These are phyloP conservation scores for Drosophila ambigua DNA, from an alignment of 1,140 invertebrate genomes.

Conservation along the genomic window DNA sequence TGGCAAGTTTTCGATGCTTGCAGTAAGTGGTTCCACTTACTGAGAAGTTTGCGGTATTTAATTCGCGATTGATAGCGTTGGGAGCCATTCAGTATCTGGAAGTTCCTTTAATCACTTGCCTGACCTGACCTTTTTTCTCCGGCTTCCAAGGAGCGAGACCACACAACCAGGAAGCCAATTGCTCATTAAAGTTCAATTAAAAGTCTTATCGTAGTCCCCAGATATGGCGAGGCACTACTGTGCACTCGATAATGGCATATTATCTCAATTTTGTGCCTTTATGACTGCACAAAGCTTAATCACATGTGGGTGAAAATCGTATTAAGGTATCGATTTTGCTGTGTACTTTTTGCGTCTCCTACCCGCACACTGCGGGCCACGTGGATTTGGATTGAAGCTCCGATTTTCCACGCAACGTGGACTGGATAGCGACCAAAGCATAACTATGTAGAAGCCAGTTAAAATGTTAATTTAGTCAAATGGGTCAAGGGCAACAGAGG, in stretches of 20 bases:
- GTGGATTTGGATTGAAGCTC: no score
- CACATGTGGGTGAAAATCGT: slow-evolving; percentile 56
- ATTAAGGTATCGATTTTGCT: slow-evolving; percentile 70
- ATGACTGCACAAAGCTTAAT: slow-evolving; percentile 75
- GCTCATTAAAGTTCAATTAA: slow-evolving; percentile 73
- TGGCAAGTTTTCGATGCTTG: slow-evolving; percentile 22
- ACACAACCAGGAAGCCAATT: slow-evolving; percentile 54
- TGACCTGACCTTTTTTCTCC: not conserved
- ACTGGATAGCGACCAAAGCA: no score
- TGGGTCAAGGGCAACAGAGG: no score
- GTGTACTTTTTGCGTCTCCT: slow-evolving; percentile 12
- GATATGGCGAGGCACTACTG: slow-evolving; percentile 46
- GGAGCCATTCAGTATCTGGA: slow-evolving; percentile 1
- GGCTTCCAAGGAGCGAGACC: slow-evolving; percentile 2
- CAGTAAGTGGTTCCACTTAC: slow-evolving; percentile 6
- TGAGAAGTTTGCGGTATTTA: slow-evolving; percentile 18
- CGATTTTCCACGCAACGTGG: no score
- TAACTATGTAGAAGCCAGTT: no score
- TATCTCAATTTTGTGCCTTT: slow-evolving; percentile 74
- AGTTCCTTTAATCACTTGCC: slow-evolving; percentile 11
- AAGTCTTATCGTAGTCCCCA: slow-evolving; percentile 23
- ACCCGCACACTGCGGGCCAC: not conserved
- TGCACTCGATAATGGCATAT: slow-evolving; percentile 36
- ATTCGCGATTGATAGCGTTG: slow-evolving; percentile 34
- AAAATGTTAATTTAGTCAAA: no score